phyloP scores from a whole-genome alignment of 2,113 vertebrate genomes.

The Paramormyrops kingsleyae region DNA sequence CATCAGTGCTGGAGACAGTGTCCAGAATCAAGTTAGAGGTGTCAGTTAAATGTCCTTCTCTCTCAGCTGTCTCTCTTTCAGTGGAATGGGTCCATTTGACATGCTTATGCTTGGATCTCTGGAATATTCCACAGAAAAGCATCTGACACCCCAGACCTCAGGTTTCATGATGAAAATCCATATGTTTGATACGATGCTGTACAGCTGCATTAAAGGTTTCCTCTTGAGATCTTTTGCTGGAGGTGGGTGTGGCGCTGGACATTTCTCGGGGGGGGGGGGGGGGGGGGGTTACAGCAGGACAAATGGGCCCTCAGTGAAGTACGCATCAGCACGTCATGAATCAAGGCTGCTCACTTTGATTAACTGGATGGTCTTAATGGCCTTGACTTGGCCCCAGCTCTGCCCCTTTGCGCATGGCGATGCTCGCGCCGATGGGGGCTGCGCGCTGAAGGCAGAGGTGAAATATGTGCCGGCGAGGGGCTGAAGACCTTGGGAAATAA shows the following conservation, averaged over 20 bases:
- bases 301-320: neutral
- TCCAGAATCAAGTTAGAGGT: neutral
- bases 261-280: neutral
- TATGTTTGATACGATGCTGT: neutral
- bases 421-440: slow-evolving; percentile 9
- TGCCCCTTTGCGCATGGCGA: slow-evolving; percentile 17
- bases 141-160: neutral
- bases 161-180: neutral
- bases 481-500: slow-evolving; percentile 21
- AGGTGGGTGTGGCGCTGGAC: neutral
- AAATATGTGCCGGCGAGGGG: slow-evolving; percentile 25
- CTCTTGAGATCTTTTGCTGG: neutral
- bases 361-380: slow-evolving; percentile 35
- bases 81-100: neutral
- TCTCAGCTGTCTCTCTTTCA: neutral
- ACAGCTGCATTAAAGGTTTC: neutral
- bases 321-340: slow-evolving; percentile 8
- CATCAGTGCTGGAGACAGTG: neutral
- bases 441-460: slow-evolving; percentile 13
- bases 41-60: neutral
- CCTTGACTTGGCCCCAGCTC: slow-evolving; percentile 23
- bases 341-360: slow-evolving; percentile 35
- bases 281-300: neutral
- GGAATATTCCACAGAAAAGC: neutral
- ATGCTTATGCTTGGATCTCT: neutral